Base-by-base conservation (phyloP, 2,797 vertebrate species). In the Tangara arthus region DNA sequence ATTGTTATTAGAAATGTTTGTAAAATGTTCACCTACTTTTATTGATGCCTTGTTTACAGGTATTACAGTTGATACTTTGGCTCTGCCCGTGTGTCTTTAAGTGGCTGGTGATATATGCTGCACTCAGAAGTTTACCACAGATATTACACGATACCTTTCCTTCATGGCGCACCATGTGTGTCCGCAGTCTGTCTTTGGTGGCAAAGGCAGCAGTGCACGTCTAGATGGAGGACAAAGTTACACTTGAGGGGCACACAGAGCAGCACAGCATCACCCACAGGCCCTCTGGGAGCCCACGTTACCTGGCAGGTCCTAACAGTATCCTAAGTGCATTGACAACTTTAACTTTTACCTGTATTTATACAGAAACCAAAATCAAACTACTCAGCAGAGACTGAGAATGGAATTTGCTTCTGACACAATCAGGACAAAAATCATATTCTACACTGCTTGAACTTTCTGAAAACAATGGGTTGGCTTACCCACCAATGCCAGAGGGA, bases 71-170 rank as follows among this genome's bases (percentile, higher is more conserved):
- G 98, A 98, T 98, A 92, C 98, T 98, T 98, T 98, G 98, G 97
- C 98, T 98, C 97, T 99, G 99, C 92, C 99, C 99, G 34, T 99
- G 99, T 55, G 99, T 99, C 98, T 99, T 99, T 97, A 99, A 98
- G 98, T 99, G 99, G 98, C 99, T 99, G 97, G 99, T 99, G 98
- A 99, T 99, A 97, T 99, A 99, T 55, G 99, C 99, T 78, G 99
- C 99, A 57, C 99, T 99, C 82, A 99, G 98, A 98, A 99, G 99
- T 98, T 99, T 99, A 96, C 99, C 99, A 95, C 99, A 99, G 97
- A 99, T 99, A 98, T 99, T 99, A 97, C 99, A 99, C 59, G 99
- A 99, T 96, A 99, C 99, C 97, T 99, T 99, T 96, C 99, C 99
- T 98, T 99, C 99, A 35, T 99, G 99, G 95, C 99, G 98, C 95